Evolutionary conservation across 2,888 invertebrate genomes (phyloP).

Genomic region (Pogonocherus hispidulus): DNA sequence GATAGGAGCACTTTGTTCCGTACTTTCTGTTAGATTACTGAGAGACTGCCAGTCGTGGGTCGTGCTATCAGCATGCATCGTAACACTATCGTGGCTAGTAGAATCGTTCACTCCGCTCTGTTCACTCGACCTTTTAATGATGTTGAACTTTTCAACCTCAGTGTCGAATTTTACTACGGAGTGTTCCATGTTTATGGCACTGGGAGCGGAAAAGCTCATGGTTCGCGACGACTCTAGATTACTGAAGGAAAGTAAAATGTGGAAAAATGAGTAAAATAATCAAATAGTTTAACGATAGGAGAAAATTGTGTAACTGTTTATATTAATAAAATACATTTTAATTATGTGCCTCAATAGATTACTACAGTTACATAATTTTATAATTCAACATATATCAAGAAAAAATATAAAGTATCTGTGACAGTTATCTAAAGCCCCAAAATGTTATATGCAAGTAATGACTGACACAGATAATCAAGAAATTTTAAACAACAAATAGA

Average conservation of each 20-base stretch:
- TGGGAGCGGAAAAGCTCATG: conserved; percentile 88
- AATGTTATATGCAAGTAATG: not conserved
- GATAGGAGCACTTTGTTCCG: conserved; percentile 91
- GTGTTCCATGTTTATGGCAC: conserved; percentile 85
- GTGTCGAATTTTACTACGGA: conserved; percentile 79
- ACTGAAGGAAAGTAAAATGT: conserved; percentile 63
- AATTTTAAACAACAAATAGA: not conserved
- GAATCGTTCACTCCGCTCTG: conserved; percentile 61
- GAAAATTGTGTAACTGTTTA: not conserved
- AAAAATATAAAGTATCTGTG: not conserved
- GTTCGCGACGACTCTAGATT: conserved; percentile 81
- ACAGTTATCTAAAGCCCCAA: not conserved
- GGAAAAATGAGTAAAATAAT: too few species aligned
- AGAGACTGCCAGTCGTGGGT: conserved; percentile 85
- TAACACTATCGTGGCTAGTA: conserved; percentile 69
- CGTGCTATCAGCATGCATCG: conserved; percentile 61
- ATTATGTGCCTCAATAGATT: too few species aligned
- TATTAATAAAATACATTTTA: too few species aligned
- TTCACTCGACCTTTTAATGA: conserved; percentile 62
- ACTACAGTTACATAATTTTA: conserved; percentile 10
- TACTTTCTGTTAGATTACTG: conserved; percentile 89
- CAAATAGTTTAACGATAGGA: too few species aligned
- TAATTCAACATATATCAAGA: not conserved
- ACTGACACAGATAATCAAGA: not conserved
- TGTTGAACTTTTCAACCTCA: conserved; percentile 68